Base-by-base conservation (phyloP, 2,113 vertebrate species). In the Semnornis frantzii region DNA sequence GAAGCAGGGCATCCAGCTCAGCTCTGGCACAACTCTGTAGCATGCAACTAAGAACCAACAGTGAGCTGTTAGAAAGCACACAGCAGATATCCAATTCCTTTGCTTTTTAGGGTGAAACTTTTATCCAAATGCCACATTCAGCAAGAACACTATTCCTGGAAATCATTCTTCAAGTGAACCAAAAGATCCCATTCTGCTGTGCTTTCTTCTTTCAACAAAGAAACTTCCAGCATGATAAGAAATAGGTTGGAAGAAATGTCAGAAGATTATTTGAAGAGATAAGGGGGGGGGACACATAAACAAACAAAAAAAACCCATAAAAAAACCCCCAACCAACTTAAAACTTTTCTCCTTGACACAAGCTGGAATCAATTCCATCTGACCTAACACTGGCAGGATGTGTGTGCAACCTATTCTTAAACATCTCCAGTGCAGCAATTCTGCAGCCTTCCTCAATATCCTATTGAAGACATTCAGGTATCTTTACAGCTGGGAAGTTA, bases 211-310 rank as follows among this genome's bases (percentile, higher is more conserved):
- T 82, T 90, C 87, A 72, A 46, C 23, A 50, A 44, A 89, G 54
- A 78, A 93, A 83, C 78, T n/a, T 52, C 30, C 4, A 87, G 28
- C 17, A 83, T 31, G 42, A 59, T 68, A 85, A 23, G 58, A 85
- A 91, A 81, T 63, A 68, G 8, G 15, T 10, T 70, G 52, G 72
- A 80, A 91, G 69, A 80, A 10, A 55, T 42, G 42, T 73, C n/a
- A 79, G 89, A 93, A 91, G 31, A 54, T 27, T 82, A 31, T 73
- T 63, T 60, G 57, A 90, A 91, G 31, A 68, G 7, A 59, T 74
- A 59, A 28, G 3, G 48, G 12, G 11, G 46, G 48, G 46, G 17
- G 18, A 48, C n/a, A n/a, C n/a, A n/a, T n/a, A n/a, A n/a, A n/a
- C n/a, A 37, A 37, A 37, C 8, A 37, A 37, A 37, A 37, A 37